Conservation (phyloP, 2,113 vertebrate species). For the Pycnonotus jocosus region DNA sequence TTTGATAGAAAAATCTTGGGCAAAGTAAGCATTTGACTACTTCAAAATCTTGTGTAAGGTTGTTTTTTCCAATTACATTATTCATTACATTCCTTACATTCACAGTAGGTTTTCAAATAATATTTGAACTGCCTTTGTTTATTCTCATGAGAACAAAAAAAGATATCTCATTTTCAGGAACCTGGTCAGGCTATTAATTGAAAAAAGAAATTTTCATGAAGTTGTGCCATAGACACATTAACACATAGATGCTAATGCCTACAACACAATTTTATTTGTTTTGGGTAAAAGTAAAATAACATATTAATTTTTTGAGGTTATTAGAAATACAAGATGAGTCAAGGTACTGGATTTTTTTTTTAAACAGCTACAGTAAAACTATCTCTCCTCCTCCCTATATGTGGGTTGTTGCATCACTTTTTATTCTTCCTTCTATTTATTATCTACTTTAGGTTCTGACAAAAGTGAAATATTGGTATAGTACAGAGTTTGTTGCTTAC, state of each 20-base stretch:
- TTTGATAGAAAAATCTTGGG: not conserved
- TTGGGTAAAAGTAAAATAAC: not conserved
- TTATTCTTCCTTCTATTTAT: not conserved
- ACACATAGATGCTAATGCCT: not conserved
- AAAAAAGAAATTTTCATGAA: not conserved
- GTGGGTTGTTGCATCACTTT: not conserved
- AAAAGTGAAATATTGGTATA: not conserved
- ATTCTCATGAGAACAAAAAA: not conserved
- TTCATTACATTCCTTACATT: not conserved
- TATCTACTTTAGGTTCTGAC: not conserved
- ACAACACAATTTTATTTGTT: not conserved
- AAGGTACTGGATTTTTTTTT: not conserved
- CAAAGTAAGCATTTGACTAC: accelerated
- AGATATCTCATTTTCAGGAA: not conserved
- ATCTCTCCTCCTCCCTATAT: not conserved
- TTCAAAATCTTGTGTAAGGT: not conserved
- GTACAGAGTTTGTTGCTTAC: not conserved
- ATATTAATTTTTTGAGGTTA: not conserved
- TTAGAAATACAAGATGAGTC: not conserved
- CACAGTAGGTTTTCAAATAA: not conserved
- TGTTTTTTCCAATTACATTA: not conserved
- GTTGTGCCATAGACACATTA: not conserved
- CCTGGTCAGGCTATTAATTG: not conserved
- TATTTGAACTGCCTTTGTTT: not conserved
- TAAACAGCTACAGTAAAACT: not conserved